Conservation (phyloP, 1,140 invertebrate genomes). For the Eupeodes corollae region DNA sequence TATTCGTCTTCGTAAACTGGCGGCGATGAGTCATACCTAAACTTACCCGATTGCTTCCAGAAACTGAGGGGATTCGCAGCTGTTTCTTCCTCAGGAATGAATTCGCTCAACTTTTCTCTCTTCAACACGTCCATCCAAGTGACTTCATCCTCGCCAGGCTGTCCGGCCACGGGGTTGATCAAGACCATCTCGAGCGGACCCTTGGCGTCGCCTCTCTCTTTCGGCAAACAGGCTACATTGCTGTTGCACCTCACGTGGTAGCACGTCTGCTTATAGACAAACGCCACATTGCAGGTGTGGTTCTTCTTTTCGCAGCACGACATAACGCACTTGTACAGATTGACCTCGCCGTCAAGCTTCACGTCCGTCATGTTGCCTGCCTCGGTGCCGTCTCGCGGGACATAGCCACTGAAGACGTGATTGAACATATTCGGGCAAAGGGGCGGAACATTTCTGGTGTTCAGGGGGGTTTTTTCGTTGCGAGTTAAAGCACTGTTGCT, state of each 20-base stretch:
- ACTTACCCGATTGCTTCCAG: constrained; percentile 27
- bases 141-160: constrained; percentile 11
- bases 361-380: constrained; percentile 12
- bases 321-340: constrained; percentile 48
- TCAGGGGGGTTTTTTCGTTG: too few species aligned
- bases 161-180: constrained; percentile 52
- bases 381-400: constrained; percentile 22
- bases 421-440: constrained; percentile 23
- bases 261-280: constrained; percentile 62
- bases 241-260: constrained; percentile 61
- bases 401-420: constrained; percentile 30
- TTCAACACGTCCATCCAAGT: constrained; percentile 45
- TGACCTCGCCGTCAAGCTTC: constrained; percentile 19
- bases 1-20: constrained; percentile 28
- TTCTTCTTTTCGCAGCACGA: constrained; percentile 51
- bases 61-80: constrained; percentile 16
- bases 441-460: too few species aligned
- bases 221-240: constrained; percentile 57
- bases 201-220: constrained; percentile 43
- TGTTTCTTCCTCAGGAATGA: constrained; percentile 14
- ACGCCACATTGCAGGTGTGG: constrained; percentile 63
- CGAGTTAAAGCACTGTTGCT: too few species aligned
- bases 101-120: constrained; percentile 16
- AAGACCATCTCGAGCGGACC: constrained; percentile 61
- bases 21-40: constrained; percentile 11